Evolutionary conservation across 2,888 invertebrate genomes (phyloP).

Genomic region (Andrena marginata): DNA sequence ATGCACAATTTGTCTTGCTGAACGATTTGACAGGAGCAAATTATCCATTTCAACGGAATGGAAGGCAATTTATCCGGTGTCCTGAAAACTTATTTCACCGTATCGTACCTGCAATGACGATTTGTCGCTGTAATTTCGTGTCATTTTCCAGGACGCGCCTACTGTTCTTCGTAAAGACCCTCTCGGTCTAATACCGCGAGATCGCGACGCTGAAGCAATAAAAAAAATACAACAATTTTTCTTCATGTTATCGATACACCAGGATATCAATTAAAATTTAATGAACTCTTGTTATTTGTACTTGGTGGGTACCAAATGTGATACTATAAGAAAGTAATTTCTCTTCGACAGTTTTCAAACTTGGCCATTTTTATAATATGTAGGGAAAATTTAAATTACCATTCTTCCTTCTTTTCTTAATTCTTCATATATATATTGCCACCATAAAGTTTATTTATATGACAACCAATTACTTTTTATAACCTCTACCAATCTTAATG

Average conservation of each 20-base stretch:
- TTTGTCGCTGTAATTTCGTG: slow-evolving; percentile 62
- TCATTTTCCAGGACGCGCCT: slow-evolving; percentile 48
- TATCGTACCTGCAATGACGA: slow-evolving; percentile 49
- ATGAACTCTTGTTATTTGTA: too few relatives aligned
- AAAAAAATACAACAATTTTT: neutral
- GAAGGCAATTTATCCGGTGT: slow-evolving; percentile 58
- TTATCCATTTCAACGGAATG: slow-evolving; percentile 60
- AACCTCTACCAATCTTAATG: too few relatives aligned
- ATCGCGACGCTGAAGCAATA: neutral
- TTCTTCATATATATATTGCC: too few relatives aligned
- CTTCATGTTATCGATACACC: neutral
- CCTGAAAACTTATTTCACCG: slow-evolving; percentile 63
- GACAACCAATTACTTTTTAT: too few relatives aligned
- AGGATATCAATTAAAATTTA: neutral
- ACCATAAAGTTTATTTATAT: too few relatives aligned
- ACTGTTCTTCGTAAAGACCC: slow-evolving; percentile 27
- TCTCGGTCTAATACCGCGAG: neutral
- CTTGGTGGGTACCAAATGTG: too few relatives aligned
- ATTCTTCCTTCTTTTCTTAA: too few relatives aligned
- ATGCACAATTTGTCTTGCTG: slow-evolving; percentile 47
- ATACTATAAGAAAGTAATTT: too few relatives aligned
- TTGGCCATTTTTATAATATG: too few relatives aligned
- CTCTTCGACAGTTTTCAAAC: too few relatives aligned
- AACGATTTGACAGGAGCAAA: slow-evolving; percentile 53
- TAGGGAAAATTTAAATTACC: too few relatives aligned